Base-by-base conservation (phyloP, 1,140 invertebrate species). In the Sitophilus oryzae region DNA sequence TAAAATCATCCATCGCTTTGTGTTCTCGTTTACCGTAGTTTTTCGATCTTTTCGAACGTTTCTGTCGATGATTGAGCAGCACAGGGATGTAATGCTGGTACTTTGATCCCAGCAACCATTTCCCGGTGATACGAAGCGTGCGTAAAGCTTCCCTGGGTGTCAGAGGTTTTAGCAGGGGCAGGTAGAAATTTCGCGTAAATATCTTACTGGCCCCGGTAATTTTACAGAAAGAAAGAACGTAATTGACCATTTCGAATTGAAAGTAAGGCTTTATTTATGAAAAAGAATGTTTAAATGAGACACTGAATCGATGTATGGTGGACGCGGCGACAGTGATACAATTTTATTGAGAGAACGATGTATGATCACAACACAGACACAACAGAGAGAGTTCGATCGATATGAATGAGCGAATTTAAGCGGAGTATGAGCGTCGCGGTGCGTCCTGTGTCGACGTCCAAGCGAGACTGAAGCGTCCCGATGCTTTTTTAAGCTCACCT, bases 61-160 rank as follows among this genome's bases (percentile, higher is more conserved):
- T 83, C 1, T 76, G 75, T 49, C 77, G 76, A 14, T 82, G 73
- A 42, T 81, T 79, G 19, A 84, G 73, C 18, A 86, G 66, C 21
- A 86, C 84, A 60, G 86, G 87, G 73, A 87, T 85, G 77, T 87
- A 89, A 70, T 88, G 84, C 15, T 85, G 85, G 45, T 85, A 85
- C 9, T 88, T 86, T 11, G 66, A 58, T 0, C 69, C 66, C 18
- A 72, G 50, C 30, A 71, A 48, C 70, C 70, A 71, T 71, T 89
- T 89, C 30, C 86, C 86, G 0, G 88, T 91, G 52, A 91, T 88
- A 56, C 84, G 79, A 66, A 88, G 89, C 61, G 85, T 85, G 50
- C 84, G 77, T 66, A 86, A 83, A 1, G 86, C 88, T 62, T 89
- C 87, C 2, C 84, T 85, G 2, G 88, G 86, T 42, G 86, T 88